Evolutionary conservation across 2,888 invertebrate genomes (phyloP), one percentile per base, ranked within the genome.

Genomic region (Drosophila colorata): DNA sequence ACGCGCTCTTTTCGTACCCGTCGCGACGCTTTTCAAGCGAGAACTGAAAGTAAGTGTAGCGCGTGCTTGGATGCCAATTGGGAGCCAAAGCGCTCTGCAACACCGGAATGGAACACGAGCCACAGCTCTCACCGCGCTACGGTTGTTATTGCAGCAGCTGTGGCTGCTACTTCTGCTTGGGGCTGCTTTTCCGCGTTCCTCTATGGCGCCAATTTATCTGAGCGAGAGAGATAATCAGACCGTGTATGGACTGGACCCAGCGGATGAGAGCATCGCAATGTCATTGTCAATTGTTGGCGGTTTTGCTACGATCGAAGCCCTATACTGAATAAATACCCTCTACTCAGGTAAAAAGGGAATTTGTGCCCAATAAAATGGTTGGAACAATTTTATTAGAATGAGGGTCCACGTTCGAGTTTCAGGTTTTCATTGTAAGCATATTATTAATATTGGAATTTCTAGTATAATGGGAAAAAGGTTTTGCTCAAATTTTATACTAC

Each of bases 251-350:
- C 57, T 67, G 64, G 60, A 51, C 57, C 31, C 59, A 57, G 40
- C 46, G 52, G 74, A 63, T 76, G 68, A 49, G 33, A 13, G 33
- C 33, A 33, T 76, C 49, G 43, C 82, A 83, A 82, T 83, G 88
- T 83, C 82, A 83, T 60, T 85, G 88, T 67, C 82, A 85, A 81
- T 81, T 78, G 67, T 48, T 76, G 53, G 65, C 66, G 66, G 47
- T 33, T 61, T 59, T 46, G 51, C 43, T 41, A 44, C 40, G 46
- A 47, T 53, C 44, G 69, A 66, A 76, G 76, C 78, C 76, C 58
- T 69, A 78, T 40, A 53, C 61, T 28, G 37, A 52, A 61, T 14
- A 33, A 56, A 69, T 66, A 78, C 74, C 61, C 65, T 67, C 11
- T 41, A 28, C 6, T 3, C 9, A n/a, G 9, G 14, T 25, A 14